Evolutionary conservation across 64 coral and sea anemone genomes (phyloP).

Genomic region (Acropora yongei): DNA sequence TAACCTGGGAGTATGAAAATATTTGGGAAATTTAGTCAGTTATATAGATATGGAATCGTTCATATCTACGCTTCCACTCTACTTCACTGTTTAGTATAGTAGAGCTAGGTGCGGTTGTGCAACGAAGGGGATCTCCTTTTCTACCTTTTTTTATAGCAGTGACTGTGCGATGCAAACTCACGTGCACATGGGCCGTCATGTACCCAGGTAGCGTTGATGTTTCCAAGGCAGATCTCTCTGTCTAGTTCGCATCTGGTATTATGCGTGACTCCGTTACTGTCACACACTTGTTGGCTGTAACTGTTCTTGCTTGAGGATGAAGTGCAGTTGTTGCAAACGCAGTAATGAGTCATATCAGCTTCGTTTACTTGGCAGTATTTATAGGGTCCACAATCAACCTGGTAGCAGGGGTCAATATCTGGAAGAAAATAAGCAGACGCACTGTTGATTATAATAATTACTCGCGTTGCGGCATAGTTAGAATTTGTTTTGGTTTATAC

Average conservation of each 20-base stretch:
- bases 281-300: neutral
- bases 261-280: neutral
- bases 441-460: no score
- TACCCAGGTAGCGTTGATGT: neutral
- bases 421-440: neutral
- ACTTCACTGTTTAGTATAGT: no score
- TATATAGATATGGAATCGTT: no score
- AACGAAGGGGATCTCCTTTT: no score
- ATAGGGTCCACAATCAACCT: neutral
- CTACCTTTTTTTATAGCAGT: no score
- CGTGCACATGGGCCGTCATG: slow-evolving; percentile 10
- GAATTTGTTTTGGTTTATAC: neutral
- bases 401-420: slow-evolving; percentile 1
- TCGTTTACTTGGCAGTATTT: neutral
- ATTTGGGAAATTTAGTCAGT: no score
- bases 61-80: no score
- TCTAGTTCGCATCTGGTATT: neutral
- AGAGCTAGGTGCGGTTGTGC: no score
- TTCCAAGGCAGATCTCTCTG: neutral
- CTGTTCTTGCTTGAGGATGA: neutral
- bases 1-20: no score
- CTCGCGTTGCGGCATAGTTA: no score
- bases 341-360: neutral
- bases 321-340: neutral
- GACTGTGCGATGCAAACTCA: neutral